phyloP scores from a whole-genome alignment of 2,888 invertebrate species.

The Callinectes sapidus region DNA sequence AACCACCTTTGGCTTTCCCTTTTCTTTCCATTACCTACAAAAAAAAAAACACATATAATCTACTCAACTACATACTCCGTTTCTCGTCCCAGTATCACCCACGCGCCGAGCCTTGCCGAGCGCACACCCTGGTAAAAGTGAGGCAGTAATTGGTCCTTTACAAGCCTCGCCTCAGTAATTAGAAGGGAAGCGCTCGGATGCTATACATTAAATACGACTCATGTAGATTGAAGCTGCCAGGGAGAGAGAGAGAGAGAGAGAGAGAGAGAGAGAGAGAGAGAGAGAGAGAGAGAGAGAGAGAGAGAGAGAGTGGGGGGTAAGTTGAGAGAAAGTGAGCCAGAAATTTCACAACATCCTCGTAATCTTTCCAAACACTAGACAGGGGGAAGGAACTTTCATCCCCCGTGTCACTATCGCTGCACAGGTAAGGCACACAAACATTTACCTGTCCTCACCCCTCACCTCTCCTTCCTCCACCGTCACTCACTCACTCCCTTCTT shows the following conservation, averaged over 20 bases:
- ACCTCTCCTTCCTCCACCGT: not conserved
- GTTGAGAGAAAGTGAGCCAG: not conserved
- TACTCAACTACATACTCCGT: too few relatives aligned
- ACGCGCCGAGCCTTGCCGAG: not conserved
- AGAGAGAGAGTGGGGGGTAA: not conserved
- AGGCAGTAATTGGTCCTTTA: not conserved
- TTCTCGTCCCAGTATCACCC: not conserved
- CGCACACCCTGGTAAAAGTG: not conserved
- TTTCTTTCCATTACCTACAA: too few relatives aligned
- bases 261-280: not conserved
- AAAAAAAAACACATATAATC: too few relatives aligned
- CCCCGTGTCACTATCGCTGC: not conserved
- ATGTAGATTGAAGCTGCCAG: not conserved
- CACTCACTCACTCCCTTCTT: not conserved
- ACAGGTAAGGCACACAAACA: conserved; percentile 24
- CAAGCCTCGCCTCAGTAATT: not conserved
- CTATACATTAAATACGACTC: not conserved
- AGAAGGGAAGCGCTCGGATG: not conserved
- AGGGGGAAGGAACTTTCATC: not conserved
- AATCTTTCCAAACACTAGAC: conserved; percentile 27
- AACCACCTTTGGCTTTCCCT: too few relatives aligned
- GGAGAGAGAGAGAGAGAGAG: not conserved
- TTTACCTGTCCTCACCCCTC: conserved; percentile 12
- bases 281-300: not conserved
- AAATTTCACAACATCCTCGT: conserved; percentile 8